Percentiles rank a stretch among this genome's conserved stretches.
Evolutionary conservation across 1,140 invertebrate species (phyloP).

Genomic region (Radopholus similis): DNA sequence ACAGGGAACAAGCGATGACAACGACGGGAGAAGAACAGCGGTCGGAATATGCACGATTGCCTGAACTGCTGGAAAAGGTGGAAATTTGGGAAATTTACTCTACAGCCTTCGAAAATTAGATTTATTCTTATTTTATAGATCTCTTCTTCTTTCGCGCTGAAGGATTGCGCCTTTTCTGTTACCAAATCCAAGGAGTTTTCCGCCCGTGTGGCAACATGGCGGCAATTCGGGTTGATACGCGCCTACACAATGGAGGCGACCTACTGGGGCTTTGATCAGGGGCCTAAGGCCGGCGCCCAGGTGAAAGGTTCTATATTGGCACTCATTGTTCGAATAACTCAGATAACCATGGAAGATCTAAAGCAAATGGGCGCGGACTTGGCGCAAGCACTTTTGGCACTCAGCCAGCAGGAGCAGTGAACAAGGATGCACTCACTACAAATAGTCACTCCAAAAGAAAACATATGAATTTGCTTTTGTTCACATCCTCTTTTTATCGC

Average conservation of each 20-base stretch:
- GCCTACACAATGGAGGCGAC: slow-evolving; percentile 83
- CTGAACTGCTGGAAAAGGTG: no score
- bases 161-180: slow-evolving; percentile 74
- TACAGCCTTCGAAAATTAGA: no score
- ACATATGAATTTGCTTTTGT: no score
- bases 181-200: slow-evolving; percentile 76
- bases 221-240: slow-evolving; percentile 72
- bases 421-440: no score
- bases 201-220: slow-evolving; percentile 78
- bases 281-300: slow-evolving; percentile 68
- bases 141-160: slow-evolving; percentile 71
- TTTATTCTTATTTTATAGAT: slow-evolving; percentile 68
- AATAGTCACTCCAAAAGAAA: no score
- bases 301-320: slow-evolving; percentile 1
- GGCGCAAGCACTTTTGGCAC: slow-evolving; percentile 9
- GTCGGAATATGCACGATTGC: no score
- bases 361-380: slow-evolving; percentile 33
- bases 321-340: not conserved
- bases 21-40: no score
- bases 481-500: no score
- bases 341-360: slow-evolving; percentile 32
- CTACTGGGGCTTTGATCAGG: slow-evolving; percentile 78
- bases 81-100: no score
- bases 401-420: no score
- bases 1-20: slow-evolving; percentile 46